Percentiles rank a stretch among this genome's conserved stretches.
Evolutionary conservation across 2,797 vertebrate species (phyloP).

Genomic region (Ciconia nigra): DNA sequence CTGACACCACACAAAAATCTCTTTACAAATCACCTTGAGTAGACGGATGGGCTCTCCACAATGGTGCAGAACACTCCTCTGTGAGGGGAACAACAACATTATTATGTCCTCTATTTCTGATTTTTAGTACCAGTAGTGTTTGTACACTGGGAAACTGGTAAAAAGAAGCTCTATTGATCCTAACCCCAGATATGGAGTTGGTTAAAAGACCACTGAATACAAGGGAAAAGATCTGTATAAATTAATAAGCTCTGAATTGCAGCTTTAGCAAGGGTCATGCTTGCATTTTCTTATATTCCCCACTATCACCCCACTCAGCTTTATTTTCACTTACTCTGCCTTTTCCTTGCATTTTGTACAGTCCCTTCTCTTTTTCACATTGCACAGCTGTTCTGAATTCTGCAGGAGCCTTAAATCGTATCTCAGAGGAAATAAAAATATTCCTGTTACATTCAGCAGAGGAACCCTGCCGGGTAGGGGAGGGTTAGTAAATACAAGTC

Average conservation of each 20-base stretch:
- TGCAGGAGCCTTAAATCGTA: not conserved
- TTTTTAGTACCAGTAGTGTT: not conserved
- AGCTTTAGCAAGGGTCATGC: not conserved
- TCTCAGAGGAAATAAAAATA: slow-evolving; percentile 43
- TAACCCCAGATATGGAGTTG: not conserved
- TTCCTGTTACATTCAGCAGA: not conserved
- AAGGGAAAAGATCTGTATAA: not conserved
- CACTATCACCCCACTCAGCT: not conserved
- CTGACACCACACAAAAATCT: not conserved
- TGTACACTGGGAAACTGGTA: not conserved
- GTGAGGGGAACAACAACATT: not conserved
- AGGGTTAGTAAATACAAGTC: not conserved
- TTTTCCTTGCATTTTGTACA: not conserved
- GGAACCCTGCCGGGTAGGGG: not conserved
- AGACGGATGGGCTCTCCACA: not conserved
- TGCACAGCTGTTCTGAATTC: not conserved
- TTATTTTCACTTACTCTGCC: not conserved
- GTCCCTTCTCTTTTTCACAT: not conserved
- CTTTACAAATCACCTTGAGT: not conserved
- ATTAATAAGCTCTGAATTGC: not conserved
- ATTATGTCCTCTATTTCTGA: not conserved
- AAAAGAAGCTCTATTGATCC: not conserved
- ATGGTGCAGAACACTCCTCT: not conserved
- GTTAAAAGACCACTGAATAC: not conserved
- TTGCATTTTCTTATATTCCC: not conserved